A percentile compares a stretch with the other conserved stretches of the same genome.
phyloP scores from a whole-genome alignment of 2,888 invertebrate species.

The Lobophora halterata region DNA sequence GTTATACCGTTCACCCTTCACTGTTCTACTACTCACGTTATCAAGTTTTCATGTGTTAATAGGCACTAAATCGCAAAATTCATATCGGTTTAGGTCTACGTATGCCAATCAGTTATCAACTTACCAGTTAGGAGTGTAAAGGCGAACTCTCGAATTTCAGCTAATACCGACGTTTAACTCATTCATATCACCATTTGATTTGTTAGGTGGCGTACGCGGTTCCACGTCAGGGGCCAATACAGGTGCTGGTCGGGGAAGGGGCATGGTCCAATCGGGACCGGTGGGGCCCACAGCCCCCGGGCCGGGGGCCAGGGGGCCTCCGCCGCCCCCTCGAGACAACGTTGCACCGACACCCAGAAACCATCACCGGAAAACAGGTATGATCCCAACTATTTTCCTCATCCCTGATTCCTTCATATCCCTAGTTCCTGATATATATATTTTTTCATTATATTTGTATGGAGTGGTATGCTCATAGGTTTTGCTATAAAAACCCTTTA shows the following conservation, averaged over 20 bases:
- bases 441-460: constrained; percentile 39
- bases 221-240: constrained; percentile 43
- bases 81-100: no score
- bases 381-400: constrained; percentile 33
- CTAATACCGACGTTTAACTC: no score
- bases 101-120: no score
- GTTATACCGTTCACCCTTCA: no score
- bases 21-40: no score
- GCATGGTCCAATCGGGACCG: constrained; percentile 43
- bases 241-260: constrained; percentile 38
- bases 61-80: no score
- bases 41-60: no score
- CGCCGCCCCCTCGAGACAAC: constrained; percentile 90
- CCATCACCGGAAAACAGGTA: constrained; percentile 76
- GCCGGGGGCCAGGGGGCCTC: constrained; percentile 94
- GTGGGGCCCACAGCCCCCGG: constrained; percentile 60
- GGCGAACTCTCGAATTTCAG: no score
- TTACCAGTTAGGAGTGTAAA: no score
- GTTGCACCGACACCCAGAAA: constrained; percentile 71
- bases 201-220: constrained; percentile 40
- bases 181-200: constrained; percentile 5
- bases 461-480: constrained; percentile 41
- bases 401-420: constrained; percentile 21
- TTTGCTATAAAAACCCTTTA: no score
- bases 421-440: constrained; percentile 31